phyloP scores from a whole-genome alignment of 1,140 invertebrate genomes.

The Heliconius hewitsoni region DNA sequence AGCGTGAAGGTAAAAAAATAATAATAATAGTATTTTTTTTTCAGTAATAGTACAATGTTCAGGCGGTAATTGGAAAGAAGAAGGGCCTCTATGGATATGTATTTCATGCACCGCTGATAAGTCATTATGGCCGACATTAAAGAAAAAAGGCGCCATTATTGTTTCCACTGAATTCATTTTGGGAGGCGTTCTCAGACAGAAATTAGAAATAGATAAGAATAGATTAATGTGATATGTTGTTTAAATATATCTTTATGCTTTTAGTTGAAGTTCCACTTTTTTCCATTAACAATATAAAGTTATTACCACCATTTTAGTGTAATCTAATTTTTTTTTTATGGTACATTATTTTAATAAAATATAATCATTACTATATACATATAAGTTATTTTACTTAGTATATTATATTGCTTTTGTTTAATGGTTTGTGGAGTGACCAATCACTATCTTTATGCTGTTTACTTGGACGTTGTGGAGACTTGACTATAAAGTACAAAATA shows the following conservation, averaged over 20 bases:
- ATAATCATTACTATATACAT: too few relatives aligned
- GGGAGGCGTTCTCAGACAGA: slow-evolving; percentile 75
- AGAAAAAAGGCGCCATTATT: slow-evolving; percentile 62
- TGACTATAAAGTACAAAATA: background rate
- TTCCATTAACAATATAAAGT: too few relatives aligned
- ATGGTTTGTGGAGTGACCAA: too few relatives aligned
- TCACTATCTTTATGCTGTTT: too few relatives aligned
- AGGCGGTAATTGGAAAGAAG: slow-evolving; percentile 59
- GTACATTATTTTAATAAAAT: too few relatives aligned
- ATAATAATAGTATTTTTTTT: background rate
- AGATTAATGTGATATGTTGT: slow-evolving; percentile 83
- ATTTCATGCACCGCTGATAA: slow-evolving; percentile 49
- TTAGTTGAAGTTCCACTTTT: too few relatives aligned
- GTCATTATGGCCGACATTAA: slow-evolving; percentile 50
- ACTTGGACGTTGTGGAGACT: too few relatives aligned
- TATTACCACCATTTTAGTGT: too few relatives aligned
- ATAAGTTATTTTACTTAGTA: too few relatives aligned
- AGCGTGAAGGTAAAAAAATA: too few relatives aligned
- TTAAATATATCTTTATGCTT: background rate
- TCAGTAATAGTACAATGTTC: slow-evolving; percentile 70
- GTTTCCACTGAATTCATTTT: slow-evolving; percentile 78
- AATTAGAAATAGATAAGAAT: slow-evolving; percentile 57
- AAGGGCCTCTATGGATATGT: slow-evolving; percentile 53
- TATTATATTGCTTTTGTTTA: too few relatives aligned
- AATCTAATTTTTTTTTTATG: too few relatives aligned